Percentiles rank a stretch among this genome's conserved stretches.
These are phyloP conservation scores for Leptothorax acervorum DNA, from an alignment of 2,888 invertebrate species.

Conservation along the genomic window DNA sequence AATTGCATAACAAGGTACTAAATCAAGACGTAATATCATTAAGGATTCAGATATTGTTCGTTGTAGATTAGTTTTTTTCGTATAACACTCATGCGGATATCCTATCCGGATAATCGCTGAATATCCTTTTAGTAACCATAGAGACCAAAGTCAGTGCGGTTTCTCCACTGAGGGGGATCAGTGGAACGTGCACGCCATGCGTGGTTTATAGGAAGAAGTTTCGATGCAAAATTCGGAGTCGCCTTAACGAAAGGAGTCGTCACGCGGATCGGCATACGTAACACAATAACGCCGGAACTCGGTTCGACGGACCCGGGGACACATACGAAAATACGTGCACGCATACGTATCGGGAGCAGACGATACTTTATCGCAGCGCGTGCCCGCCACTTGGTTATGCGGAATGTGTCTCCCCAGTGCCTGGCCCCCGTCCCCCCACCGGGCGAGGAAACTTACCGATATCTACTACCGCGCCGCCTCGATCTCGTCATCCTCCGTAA, in stretches of 20 bases:
- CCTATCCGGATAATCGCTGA: neutral
- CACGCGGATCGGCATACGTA: slow-evolving; percentile 55
- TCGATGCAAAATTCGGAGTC: slow-evolving; percentile 15
- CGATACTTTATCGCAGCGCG: slow-evolving; percentile 74
- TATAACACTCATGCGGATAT: neutral
- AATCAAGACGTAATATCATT: neutral
- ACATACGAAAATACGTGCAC: slow-evolving; percentile 21
- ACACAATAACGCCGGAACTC: slow-evolving; percentile 39
- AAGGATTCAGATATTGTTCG: neutral
- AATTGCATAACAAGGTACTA: neutral
- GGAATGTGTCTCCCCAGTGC: slow-evolving; percentile 63
- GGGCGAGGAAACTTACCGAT: slow-evolving; percentile 74
- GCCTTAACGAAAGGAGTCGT: slow-evolving; percentile 46
- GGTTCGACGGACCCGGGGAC: slow-evolving; percentile 12
- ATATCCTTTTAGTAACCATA: neutral
- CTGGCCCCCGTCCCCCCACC: slow-evolving; percentile 60
- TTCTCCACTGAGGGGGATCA: neutral
- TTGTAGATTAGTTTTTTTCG: neutral
- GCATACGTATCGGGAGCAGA: slow-evolving; percentile 66
- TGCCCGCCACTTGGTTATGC: slow-evolving; percentile 71
- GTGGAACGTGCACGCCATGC: neutral
- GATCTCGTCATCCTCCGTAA: slow-evolving; percentile 54
- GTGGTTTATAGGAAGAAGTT: neutral
- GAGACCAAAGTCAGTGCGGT: neutral
- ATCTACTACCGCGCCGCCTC: slow-evolving; percentile 49